A percentile compares a stretch with the other conserved stretches of the same genome.
phyloP scores from a whole-genome alignment of 1,140 invertebrate species.

The Triops cancriformis region DNA sequence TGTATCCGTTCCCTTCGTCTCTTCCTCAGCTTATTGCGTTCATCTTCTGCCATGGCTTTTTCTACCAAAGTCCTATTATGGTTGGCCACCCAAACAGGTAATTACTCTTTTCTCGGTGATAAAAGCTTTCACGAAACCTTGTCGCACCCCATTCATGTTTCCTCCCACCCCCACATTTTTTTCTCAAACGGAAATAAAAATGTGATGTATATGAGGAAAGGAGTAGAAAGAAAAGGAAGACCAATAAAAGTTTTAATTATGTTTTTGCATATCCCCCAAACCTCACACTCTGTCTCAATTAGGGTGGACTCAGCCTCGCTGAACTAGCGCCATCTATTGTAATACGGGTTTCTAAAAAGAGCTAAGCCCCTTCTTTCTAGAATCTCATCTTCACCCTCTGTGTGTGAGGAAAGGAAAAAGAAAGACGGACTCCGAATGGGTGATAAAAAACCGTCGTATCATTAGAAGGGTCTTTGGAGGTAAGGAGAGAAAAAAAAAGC shows the following conservation, averaged over 20 bases:
- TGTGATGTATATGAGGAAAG: neutral
- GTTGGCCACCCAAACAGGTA: slow-evolving; percentile 5
- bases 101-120: neutral
- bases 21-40: neutral
- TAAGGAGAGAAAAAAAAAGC: neutral
- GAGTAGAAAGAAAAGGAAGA: neutral
- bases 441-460: neutral
- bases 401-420: neutral
- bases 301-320: neutral
- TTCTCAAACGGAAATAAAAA: neutral
- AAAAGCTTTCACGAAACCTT: neutral
- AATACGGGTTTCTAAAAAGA: neutral
- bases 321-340: too few species aligned
- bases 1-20: neutral
- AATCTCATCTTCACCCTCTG: neutral
- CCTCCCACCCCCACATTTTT: neutral
- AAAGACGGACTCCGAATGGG: neutral
- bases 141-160: neutral
- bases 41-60: neutral
- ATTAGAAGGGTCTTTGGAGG: neutral
- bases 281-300: slow-evolving; percentile 4
- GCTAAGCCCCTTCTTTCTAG: neutral
- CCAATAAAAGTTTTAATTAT: slow-evolving; percentile 3
- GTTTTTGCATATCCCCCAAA: neutral
- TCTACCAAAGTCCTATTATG: neutral